Evolutionary conservation across 1,140 invertebrate species (phyloP).

Genomic region (Zaprionus gabonicus): DNA sequence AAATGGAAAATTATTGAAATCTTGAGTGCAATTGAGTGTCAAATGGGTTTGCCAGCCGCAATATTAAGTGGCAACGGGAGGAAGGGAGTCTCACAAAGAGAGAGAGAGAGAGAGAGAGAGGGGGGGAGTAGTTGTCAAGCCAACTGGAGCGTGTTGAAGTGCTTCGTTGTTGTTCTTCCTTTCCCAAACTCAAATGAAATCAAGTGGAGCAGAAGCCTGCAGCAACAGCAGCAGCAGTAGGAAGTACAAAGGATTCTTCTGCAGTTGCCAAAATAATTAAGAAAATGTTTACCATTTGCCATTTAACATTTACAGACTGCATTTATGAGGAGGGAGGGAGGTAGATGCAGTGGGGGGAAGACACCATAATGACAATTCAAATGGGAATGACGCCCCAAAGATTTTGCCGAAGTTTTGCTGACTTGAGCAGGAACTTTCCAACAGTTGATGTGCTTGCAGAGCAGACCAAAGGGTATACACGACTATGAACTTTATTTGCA

Average conservation of each 20-base stretch:
- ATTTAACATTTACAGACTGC: constrained; percentile 29
- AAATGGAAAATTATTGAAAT: constrained; percentile 67
- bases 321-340: neutral
- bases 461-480: neutral
- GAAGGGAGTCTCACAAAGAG: neutral
- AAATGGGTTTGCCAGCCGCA: constrained; percentile 52
- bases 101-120: neutral
- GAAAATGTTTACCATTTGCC: constrained; percentile 67
- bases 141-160: constrained; percentile 56
- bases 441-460: neutral
- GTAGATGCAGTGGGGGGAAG: neutral
- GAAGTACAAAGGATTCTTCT: neutral
- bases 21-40: constrained; percentile 70
- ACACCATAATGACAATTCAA: constrained; percentile 40
- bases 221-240: neutral
- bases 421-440: constrained; percentile 29
- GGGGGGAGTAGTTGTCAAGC: constrained; percentile 6
- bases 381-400: constrained; percentile 13
- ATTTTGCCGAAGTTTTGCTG: constrained; percentile 37
- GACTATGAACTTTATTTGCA: neutral
- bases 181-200: constrained; percentile 41
- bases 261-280: constrained; percentile 68
- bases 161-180: constrained; percentile 22
- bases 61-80: neutral
- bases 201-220: constrained; percentile 19